Evolutionary conservation across 2,888 invertebrate genomes (phyloP).

Genomic region (Leptopterna dolabrata): DNA sequence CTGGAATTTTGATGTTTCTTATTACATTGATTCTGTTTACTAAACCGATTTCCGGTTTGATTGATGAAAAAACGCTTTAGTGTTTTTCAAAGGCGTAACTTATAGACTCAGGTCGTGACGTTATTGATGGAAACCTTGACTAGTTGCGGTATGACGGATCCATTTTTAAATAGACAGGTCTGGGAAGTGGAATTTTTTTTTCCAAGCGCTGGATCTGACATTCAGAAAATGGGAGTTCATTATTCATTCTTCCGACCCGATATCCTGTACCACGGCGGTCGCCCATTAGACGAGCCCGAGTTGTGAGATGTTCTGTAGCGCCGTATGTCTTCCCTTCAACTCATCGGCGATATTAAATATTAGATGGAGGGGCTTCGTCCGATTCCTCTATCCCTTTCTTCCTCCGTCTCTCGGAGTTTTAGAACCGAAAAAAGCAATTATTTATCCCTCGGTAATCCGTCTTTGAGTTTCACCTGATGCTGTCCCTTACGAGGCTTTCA

Average conservation of each 20-base stretch:
- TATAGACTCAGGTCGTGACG: neutral
- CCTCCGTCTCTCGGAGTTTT: neutral
- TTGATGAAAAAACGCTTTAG: too few relatives aligned
- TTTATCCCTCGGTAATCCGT: neutral
- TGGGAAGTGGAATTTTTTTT: constrained; percentile 8
- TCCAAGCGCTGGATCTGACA: constrained; percentile 13
- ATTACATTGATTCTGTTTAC: too few relatives aligned
- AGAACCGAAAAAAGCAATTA: neutral
- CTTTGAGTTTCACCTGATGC: neutral
- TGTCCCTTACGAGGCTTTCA: neutral
- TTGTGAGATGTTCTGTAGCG: neutral
- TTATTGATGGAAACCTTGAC: neutral
- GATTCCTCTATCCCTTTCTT: neutral
- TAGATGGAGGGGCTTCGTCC: neutral
- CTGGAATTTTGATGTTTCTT: too few relatives aligned
- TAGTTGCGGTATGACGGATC: neutral
- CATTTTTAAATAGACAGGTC: neutral
- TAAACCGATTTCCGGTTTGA: too few relatives aligned
- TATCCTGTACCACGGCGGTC: constrained; percentile 22
- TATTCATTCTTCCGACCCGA: neutral
- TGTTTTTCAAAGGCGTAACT: too few relatives aligned
- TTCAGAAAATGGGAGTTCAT: constrained; percentile 23
- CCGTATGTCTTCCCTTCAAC: constrained; percentile 22
- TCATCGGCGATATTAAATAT: constrained; percentile 17
- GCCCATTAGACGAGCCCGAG: neutral